Conservation (phyloP, 2,888 invertebrate genomes). For the Conops quadrifasciatus region DNA sequence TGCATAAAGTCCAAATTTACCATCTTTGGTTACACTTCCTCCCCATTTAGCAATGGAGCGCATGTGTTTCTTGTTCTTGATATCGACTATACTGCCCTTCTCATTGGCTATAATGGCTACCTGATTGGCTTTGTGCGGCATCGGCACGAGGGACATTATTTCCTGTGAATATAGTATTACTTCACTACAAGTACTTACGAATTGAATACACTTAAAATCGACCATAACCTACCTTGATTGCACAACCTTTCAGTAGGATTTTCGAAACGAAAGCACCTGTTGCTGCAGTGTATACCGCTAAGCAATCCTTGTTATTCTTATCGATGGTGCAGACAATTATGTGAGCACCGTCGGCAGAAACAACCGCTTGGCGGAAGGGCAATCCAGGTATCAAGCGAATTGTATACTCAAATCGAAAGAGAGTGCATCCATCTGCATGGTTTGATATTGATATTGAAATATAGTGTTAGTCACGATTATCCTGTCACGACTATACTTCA, state of each 20-base stretch:
- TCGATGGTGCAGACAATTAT: constrained; percentile 84
- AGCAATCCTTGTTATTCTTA: constrained; percentile 80
- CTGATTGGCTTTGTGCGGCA: constrained; percentile 86
- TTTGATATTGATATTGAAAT: neutral
- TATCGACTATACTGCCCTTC: constrained; percentile 89
- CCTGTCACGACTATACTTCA: neutral
- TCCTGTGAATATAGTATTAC: constrained; percentile 65
- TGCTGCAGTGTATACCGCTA: constrained; percentile 83
- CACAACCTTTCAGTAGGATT: constrained; percentile 67
- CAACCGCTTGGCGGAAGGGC: constrained; percentile 78
- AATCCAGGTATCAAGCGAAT: constrained; percentile 76
- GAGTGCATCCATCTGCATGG: constrained; percentile 73
- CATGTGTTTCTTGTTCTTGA: constrained; percentile 87
- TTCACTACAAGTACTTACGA: neutral
- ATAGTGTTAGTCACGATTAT: neutral
- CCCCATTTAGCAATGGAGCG: constrained; percentile 92
- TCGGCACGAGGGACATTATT: constrained; percentile 77
- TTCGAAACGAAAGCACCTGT: constrained; percentile 73
- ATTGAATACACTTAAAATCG: neutral
- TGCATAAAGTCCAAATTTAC: constrained; percentile 91
- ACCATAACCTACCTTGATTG: constrained; percentile 73
- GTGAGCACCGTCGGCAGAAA: constrained; percentile 83
- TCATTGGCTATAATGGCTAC: constrained; percentile 90
- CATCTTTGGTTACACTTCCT: constrained; percentile 85
- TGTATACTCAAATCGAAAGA: constrained; percentile 85